Base-by-base conservation (phyloP, 1,140 invertebrate species). In the Rhynchophorus ferrugineus region DNA sequence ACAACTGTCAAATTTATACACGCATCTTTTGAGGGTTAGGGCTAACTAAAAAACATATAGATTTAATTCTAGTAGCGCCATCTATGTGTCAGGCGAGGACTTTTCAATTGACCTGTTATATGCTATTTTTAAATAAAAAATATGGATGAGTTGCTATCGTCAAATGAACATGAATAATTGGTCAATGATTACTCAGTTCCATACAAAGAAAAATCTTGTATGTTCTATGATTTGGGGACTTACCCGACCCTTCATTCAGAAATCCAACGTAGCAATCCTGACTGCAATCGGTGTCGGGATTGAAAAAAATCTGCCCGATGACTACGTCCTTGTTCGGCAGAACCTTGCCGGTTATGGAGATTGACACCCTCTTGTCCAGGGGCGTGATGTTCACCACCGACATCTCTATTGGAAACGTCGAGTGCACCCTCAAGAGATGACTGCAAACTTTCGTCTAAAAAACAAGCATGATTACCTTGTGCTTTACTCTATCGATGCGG, bases 361-460 rank as follows among this genome's bases (percentile, higher is more conserved):
- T 72, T 9, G 49, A 64, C 45, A 76, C 67, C 33, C 73, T 60
- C 21, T 54, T 54, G 61, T 79, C 78, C 24, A 71, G 73, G 34
- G 79, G 73, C 21, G 69, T 46, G 8, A 76, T 67, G 18, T 71
- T 62, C 17, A 70, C 70, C 8, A 85, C 76, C 39, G 80, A 76
- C 80, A 90, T 87, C 19, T 80, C 72, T 57, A 82, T 78, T 24
- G 76, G 72, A 68, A 89, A 89, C 3, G 81, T 82, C 48, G 84
- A 90, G 45, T 84, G 77, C 17, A 90, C 79, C 61, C 79, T 78
- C 6, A 91, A 63, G 52, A 82, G 78, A 59, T 85, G 78, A 35
- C 78, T 75, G 62, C 86, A 89, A 37, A 87, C 76, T 67, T 84
- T 87, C 13, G 87, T 87, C 87, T 90, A 65, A 33, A 78, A 76